Conservation (phyloP, 2,888 invertebrate genomes). For the Charanyca ferruginea region DNA sequence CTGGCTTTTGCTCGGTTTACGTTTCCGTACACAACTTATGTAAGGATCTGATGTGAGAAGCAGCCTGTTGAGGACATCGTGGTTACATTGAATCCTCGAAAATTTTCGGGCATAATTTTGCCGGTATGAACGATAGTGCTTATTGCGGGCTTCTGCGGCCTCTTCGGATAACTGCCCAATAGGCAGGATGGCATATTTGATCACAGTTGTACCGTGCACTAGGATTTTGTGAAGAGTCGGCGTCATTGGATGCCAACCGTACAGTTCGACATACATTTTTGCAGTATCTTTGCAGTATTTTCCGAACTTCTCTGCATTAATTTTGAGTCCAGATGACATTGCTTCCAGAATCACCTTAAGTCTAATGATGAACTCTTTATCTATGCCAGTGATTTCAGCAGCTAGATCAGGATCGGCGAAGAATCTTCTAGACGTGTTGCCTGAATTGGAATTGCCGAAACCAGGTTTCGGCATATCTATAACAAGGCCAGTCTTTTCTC, state of each 20-base stretch:
- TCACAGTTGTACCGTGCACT: conserved; percentile 1
- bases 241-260: conserved; percentile 11
- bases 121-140: not conserved
- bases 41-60: conserved; percentile 10
- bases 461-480: conserved; percentile 10
- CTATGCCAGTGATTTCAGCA: conserved; percentile 6
- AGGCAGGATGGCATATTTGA: no score
- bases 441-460: conserved; percentile 10
- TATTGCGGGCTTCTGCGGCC: conserved; percentile 6
- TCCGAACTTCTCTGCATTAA: conserved; percentile 4
- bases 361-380: not conserved
- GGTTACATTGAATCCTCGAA: conserved; percentile 11
- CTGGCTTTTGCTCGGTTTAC: conserved; percentile 13
- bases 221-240: conserved; percentile 12
- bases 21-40: conserved; percentile 10
- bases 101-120: conserved; percentile 6
- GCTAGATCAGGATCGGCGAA: conserved; percentile 4
- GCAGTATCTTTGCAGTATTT: conserved; percentile 11
- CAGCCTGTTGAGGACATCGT: conserved; percentile 14
- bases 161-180: conserved; percentile 10
- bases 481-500: conserved; percentile 1
- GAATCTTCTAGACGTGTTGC: conserved; percentile 10
- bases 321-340: conserved; percentile 1
- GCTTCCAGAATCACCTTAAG: conserved; percentile 12
- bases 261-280: conserved; percentile 5